Evolutionary conservation across 2,888 invertebrate genomes (phyloP).

Genomic region (Cantharis rufa): DNA sequence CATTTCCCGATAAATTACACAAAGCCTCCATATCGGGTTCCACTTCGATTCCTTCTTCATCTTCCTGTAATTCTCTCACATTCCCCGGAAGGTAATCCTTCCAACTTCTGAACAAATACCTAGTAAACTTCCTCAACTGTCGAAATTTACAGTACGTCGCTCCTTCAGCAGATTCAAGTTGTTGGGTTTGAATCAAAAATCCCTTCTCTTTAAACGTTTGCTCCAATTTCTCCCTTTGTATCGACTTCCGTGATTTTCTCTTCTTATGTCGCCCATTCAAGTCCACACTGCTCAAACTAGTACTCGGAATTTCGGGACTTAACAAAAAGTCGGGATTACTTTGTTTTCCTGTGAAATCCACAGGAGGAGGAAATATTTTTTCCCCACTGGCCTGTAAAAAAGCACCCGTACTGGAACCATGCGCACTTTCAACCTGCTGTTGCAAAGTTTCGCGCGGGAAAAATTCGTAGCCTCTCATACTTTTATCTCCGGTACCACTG

Average conservation of each 20-base stretch:
- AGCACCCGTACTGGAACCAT: constrained; percentile 59
- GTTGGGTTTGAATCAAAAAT: constrained; percentile 90
- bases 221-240: constrained; percentile 85
- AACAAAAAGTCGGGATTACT: constrained; percentile 49
- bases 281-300: constrained; percentile 39
- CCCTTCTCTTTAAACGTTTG: constrained; percentile 93
- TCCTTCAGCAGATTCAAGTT: constrained; percentile 89
- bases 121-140: constrained; percentile 86
- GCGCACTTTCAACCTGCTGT: constrained; percentile 61
- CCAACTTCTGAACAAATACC: constrained; percentile 91
- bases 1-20: constrained; percentile 13
- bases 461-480: constrained; percentile 76
- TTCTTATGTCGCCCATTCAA: constrained; percentile 59
- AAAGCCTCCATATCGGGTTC: constrained; percentile 27
- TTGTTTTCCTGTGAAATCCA: constrained; percentile 46
- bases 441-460: constrained; percentile 73
- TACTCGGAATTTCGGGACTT: constrained; percentile 46
- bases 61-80: constrained; percentile 49
- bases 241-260: constrained; percentile 78
- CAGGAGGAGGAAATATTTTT: constrained; percentile 54
- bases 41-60: constrained; percentile 34
- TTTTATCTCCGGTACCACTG: constrained; percentile 82
- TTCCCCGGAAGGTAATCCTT: constrained; percentile 85
- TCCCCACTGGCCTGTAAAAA: constrained; percentile 61
- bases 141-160: constrained; percentile 93